A percentile compares a stretch with the other conserved stretches of the same genome.
These are phyloP conservation scores for Malurus cyaneus DNA, from an alignment of 2,113 vertebrate genomes.

Conservation along the genomic window DNA sequence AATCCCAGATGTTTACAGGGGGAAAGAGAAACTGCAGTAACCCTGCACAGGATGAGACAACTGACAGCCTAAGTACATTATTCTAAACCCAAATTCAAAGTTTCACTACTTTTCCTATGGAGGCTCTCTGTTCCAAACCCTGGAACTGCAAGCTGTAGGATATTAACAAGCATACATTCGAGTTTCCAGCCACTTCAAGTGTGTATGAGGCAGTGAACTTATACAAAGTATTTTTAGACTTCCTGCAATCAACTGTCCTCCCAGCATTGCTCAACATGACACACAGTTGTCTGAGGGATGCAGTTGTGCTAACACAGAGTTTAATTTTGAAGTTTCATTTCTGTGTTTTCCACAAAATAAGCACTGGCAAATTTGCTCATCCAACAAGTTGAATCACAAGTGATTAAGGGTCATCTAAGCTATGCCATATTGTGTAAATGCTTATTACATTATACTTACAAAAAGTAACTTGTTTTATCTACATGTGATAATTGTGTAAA, in stretches of 20 bases:
- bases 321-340: conserved; percentile 36
- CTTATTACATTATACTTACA: conserved; percentile 13
- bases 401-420: conserved; percentile 39
- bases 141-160: background rate
- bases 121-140: background rate
- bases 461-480: conserved; percentile 38
- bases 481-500: conserved; percentile 16
- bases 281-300: conserved; percentile 22
- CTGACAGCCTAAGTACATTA: background rate
- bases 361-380: conserved; percentile 1
- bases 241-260: conserved; percentile 61
- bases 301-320: background rate
- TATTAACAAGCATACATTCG: background rate
- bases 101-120: background rate
- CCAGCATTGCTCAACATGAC: conserved; percentile 22
- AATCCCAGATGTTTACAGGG: conserved; percentile 23
- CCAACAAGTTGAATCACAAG: conserved; percentile 36
- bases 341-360: conserved; percentile 33
- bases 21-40: background rate
- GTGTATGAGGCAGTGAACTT: conserved; percentile 14
- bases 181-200: conserved; percentile 27
- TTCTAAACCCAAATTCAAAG: background rate
- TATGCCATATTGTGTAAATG: background rate
- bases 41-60: background rate
- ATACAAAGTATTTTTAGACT: conserved; percentile 67